A percentile compares a stretch with the other conserved stretches of the same genome.
Evolutionary conservation across 2,888 invertebrate species (phyloP).

Genomic region (Flexamia atlantica): DNA sequence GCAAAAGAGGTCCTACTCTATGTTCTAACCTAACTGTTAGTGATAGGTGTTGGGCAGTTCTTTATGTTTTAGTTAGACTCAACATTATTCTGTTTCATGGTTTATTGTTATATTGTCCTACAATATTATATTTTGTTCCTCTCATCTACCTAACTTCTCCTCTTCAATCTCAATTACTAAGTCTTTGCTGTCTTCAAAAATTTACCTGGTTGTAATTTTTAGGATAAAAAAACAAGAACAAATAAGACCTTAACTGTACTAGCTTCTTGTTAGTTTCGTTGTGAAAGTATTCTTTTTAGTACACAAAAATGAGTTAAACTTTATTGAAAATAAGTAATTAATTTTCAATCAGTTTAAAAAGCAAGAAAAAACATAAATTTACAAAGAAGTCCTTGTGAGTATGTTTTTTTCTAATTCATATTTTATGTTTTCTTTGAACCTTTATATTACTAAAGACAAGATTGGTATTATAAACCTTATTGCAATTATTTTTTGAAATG

Average conservation of each 20-base stretch:
- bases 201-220: background rate
- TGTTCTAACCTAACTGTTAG: constrained; percentile 46
- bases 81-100: constrained; percentile 35
- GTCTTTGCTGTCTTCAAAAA: constrained; percentile 13
- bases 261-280: background rate
- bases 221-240: background rate
- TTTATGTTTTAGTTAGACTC: constrained; percentile 50
- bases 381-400: too few relatives aligned
- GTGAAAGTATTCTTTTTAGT: background rate
- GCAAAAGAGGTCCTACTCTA: constrained; percentile 34
- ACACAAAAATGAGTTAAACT: too few relatives aligned
- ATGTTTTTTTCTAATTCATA: too few relatives aligned
- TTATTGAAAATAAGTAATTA: too few relatives aligned
- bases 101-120: constrained; percentile 38
- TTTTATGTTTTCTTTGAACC: too few relatives aligned
- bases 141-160: constrained; percentile 38
- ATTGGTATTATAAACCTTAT: too few relatives aligned
- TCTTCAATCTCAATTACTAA: constrained; percentile 5
- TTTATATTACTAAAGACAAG: too few relatives aligned
- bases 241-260: background rate
- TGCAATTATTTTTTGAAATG: too few relatives aligned
- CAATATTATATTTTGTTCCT: constrained; percentile 18
- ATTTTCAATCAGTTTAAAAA: too few relatives aligned
- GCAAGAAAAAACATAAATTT: too few relatives aligned
- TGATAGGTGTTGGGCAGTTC: constrained; percentile 27